These are phyloP conservation scores for Rhinogobio ventralis DNA, from an alignment of 2,797 vertebrate genomes.

Conservation along the genomic window DNA sequence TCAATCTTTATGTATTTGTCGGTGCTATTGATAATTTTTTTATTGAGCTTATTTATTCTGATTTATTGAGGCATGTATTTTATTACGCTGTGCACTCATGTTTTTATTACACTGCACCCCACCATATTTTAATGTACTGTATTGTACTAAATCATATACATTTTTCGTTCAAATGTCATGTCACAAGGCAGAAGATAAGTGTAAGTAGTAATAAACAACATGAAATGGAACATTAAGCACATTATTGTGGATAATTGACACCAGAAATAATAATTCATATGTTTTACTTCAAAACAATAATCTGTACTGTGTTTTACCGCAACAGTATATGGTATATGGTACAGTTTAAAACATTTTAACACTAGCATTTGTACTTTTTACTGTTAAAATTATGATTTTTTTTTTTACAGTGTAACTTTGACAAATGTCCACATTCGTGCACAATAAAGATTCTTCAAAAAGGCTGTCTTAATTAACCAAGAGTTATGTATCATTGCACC, in stretches of 20 bases:
- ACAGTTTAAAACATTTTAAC: neutral
- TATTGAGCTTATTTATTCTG: conserved; percentile 8
- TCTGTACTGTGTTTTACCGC: neutral
- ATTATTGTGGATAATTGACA: neutral
- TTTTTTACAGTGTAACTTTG: neutral
- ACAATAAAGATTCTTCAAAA: neutral
- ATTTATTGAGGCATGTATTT: neutral
- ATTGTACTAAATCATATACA: neutral
- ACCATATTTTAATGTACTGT: neutral
- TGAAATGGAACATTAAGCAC: neutral
- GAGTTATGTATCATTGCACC: neutral
- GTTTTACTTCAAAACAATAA: neutral
- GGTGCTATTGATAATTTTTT: neutral
- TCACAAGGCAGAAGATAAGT: neutral
- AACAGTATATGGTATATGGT: neutral
- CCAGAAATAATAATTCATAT: neutral
- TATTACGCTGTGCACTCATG: neutral
- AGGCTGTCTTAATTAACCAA: neutral
- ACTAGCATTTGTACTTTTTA: neutral
- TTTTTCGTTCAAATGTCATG: neutral
- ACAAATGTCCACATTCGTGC: neutral
- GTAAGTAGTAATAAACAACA: neutral
- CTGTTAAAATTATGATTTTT: neutral
- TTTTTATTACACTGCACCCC: neutral
- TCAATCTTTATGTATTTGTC: conserved; percentile 6